Conservation (phyloP, 2,797 vertebrate species). For the Rallus crepitans region DNA sequence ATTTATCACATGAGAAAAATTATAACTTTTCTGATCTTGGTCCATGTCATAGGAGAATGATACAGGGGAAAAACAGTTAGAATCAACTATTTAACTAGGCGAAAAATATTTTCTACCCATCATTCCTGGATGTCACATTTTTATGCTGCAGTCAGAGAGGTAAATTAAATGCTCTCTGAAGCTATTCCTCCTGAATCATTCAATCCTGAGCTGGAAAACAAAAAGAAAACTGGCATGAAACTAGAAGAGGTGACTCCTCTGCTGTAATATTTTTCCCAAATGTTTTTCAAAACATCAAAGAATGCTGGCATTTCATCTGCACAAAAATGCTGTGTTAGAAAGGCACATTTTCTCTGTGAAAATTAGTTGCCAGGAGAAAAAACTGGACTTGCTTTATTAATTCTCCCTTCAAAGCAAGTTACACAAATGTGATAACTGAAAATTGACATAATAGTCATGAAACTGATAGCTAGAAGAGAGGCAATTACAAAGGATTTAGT, state of each 20-base stretch:
- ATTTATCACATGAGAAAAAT: background rate
- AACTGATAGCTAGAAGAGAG: background rate
- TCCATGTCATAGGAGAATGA: background rate
- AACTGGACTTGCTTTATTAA: background rate
- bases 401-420: background rate
- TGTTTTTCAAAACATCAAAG: background rate
- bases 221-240: background rate
- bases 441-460: background rate
- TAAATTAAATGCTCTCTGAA: background rate
- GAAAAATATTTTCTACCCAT: background rate
- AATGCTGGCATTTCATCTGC: background rate
- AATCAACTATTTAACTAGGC: background rate
- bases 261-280: background rate
- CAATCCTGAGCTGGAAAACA: background rate
- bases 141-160: background rate
- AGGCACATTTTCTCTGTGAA: background rate
- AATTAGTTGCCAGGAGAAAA: background rate
- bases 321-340: background rate
- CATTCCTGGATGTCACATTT: background rate
- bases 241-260: background rate
- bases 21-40: background rate
- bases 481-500: background rate
- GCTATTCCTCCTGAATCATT: background rate
- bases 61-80: background rate
- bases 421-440: background rate